phyloP scores from a whole-genome alignment of 37 sponge, comb jelly and placozoan species.

The Halichondria panicea region DNA sequence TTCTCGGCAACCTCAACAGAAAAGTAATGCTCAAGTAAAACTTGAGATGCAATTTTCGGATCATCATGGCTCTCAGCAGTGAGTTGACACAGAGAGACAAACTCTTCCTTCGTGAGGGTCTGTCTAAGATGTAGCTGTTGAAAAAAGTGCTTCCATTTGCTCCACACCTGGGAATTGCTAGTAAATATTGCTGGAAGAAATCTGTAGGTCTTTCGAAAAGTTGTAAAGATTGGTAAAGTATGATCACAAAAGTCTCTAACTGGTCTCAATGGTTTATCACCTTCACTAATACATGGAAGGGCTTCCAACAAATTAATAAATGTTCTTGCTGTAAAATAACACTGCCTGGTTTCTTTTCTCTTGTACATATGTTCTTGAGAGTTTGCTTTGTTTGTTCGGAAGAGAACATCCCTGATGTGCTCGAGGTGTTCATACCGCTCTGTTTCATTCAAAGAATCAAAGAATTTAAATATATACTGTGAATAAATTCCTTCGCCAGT shows the following conservation, averaged over 20 bases:
- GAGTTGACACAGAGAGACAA: slow-evolving; percentile 6
- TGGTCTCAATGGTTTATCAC: slow-evolving; percentile 8
- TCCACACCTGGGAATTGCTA: not conserved
- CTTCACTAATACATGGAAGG: slow-evolving; percentile 34
- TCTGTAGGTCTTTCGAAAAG: slow-evolving; percentile 14
- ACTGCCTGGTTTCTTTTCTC: not conserved
- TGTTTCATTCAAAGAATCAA: slow-evolving; percentile 24
- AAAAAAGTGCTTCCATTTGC: slow-evolving; percentile 52
- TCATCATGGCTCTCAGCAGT: not conserved
- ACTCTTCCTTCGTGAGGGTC: slow-evolving; percentile 12
- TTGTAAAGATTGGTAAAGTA: slow-evolving; percentile 12
- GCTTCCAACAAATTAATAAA: slow-evolving; percentile 8
- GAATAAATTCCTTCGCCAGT: slow-evolving; percentile 21
- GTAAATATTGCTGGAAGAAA: slow-evolving; percentile 26
- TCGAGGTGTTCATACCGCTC: slow-evolving; percentile 39
- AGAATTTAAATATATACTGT: slow-evolving; percentile 36
- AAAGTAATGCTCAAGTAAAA: slow-evolving; percentile 40
- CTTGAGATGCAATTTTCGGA: slow-evolving; percentile 14
- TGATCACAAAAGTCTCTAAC: slow-evolving; percentile 30
- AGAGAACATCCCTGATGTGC: slow-evolving; percentile 42
- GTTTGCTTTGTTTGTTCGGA: not conserved
- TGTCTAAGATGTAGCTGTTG: slow-evolving; percentile 5
- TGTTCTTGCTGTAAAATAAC: not conserved
- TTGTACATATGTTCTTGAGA: not conserved
- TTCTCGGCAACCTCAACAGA: not conserved